Evolutionary conservation across 1,140 invertebrate genomes (phyloP), one percentile per base, ranked within the genome.

Genomic region (Dufourea novaeangliae): DNA sequence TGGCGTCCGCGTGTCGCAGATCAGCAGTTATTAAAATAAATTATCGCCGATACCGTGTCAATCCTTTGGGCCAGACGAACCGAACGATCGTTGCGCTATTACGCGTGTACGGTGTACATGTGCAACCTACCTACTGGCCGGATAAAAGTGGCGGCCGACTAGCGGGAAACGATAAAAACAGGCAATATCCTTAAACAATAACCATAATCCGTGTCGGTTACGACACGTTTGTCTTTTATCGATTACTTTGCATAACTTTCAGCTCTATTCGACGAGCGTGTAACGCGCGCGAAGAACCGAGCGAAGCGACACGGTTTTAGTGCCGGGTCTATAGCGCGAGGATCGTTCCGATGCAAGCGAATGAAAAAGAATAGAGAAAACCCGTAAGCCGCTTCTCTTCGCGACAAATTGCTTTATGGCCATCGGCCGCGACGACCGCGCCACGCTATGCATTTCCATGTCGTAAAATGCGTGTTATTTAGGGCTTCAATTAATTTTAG

Each of bases 401-500:
- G 66, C 78, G 79, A 85, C 84, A 79, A 87, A 88, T 86, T 82
- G 76, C 78, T 86, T 84, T 78, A 75, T 62, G 67, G 54, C n/a
- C 62, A 29, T 72, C 54, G 66, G 37, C 14, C 41, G 27, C 50
- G 34, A n/a, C 57, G 56, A 78, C 50, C 77, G 82, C 34, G 82
- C 34, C 78, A 54, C 67, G 44, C 41, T 62, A 64, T 83, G 75
- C 78, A 78, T 85, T 72, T 74, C 37, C 82, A 29, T 75, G 70
- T 82, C 84, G 74, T 84, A 87, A 86, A 86, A 44, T 70, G n/a
- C 61, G 17, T 50, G 59, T 86, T 75, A 84, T 84, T 85, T 82
- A 85, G 59, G 39, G 70, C 71, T 74, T 68, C 79, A 73, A 84
- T 85, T 87, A 87, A 87, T 87, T 85, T 85, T 70, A 83, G 68